Conservation (phyloP, 2,888 invertebrate genomes). For the Rhagonycha fulva region DNA sequence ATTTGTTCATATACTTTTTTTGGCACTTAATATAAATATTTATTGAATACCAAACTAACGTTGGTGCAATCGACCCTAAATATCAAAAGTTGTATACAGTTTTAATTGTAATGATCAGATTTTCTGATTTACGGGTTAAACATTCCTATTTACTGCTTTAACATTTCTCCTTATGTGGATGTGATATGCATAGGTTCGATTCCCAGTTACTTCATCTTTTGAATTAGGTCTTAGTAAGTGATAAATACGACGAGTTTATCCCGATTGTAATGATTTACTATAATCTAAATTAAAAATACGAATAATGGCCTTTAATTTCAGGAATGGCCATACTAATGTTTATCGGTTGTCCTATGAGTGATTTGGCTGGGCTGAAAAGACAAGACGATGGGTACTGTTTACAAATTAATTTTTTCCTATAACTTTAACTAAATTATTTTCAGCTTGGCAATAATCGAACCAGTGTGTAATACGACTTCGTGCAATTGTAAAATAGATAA, state of each 20-base stretch:
- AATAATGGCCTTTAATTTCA: constrained; percentile 44
- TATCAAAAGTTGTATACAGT: too few relatives aligned
- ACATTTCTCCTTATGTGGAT: neutral
- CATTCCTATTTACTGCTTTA: neutral
- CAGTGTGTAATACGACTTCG: constrained; percentile 66
- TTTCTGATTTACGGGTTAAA: too few relatives aligned
- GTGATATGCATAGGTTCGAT: too few relatives aligned
- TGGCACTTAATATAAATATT: neutral
- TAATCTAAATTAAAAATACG: too few relatives aligned
- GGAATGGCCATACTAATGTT: constrained; percentile 87
- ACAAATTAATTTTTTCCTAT: neutral
- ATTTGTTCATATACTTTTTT: neutral
- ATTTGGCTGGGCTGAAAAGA: constrained; percentile 68
- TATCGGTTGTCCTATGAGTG: constrained; percentile 86
- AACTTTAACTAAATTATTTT: constrained; percentile 10
- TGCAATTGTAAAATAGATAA: constrained; percentile 78
- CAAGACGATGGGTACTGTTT: constrained; percentile 51
- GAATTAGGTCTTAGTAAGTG: too few relatives aligned
- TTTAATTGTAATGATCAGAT: too few relatives aligned
- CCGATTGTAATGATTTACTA: too few relatives aligned
- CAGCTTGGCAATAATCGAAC: constrained; percentile 50
- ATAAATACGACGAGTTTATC: too few relatives aligned
- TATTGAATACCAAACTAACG: too few relatives aligned
- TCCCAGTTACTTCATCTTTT: too few relatives aligned
- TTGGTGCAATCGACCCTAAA: too few relatives aligned